Conservation (phyloP, 2,797 vertebrate species). For the Astyanax mexicanus region DNA sequence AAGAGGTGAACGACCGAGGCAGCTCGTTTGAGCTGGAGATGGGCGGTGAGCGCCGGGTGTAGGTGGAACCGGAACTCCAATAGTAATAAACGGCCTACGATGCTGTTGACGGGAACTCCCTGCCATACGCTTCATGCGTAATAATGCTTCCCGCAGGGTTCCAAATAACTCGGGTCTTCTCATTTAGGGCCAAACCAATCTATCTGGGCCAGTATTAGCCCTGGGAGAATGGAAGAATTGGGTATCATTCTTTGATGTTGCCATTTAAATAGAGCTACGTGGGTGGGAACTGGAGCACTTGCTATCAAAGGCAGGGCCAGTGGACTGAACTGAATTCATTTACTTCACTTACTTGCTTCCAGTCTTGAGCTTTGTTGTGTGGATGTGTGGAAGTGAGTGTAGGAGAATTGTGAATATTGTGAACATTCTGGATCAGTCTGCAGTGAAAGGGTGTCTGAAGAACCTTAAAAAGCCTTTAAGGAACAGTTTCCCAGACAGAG, state of each 20-base stretch:
- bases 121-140: conserved; percentile 7
- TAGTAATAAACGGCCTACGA: conserved; percentile 30
- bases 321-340: not conserved
- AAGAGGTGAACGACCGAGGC: not conserved
- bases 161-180: not conserved
- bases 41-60: conserved; percentile 1
- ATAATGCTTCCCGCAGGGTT: conserved; percentile 27
- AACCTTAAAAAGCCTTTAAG: no score
- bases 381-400: not conserved
- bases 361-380: not conserved
- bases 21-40: conserved; percentile 26
- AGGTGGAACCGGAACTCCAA: conserved; percentile 42
- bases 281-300: not conserved
- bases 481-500: no score
- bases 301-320: not conserved
- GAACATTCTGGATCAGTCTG: not conserved
- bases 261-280: not conserved
- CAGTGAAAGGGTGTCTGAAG: not conserved
- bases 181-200: not conserved
- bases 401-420: no score
- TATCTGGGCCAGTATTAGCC: not conserved
- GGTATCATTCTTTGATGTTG: not conserved
- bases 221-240: not conserved
- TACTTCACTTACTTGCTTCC: not conserved
- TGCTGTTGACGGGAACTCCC: conserved; percentile 24